Evolutionary conservation across 30 jellyfish, hydroid and myxozoan genomes (phyloP).

Genomic region (Aurelia aurita): DNA sequence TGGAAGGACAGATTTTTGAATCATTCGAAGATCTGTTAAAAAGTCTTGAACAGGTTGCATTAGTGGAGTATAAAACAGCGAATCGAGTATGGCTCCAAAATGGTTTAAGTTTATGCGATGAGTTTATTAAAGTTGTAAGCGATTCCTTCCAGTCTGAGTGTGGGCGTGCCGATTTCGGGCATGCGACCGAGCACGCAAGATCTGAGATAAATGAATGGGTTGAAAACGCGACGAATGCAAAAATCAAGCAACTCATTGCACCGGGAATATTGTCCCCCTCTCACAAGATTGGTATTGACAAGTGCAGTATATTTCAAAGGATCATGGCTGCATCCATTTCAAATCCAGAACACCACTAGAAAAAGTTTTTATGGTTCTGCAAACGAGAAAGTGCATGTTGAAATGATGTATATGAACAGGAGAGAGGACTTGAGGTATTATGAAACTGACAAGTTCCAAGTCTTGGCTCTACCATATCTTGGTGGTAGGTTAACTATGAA

Average conservation of each 20-base stretch:
- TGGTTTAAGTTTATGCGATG: constrained; percentile 2
- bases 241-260: constrained; percentile 63
- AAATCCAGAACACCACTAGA: constrained; percentile 6
- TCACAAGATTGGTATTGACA: constrained; percentile 77
- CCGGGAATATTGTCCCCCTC: constrained; percentile 41
- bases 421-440: constrained; percentile 17
- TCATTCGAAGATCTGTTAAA: no score
- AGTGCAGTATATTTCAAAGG: constrained; percentile 90
- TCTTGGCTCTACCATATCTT: constrained; percentile 70
- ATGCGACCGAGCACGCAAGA: constrained; percentile 46
- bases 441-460: constrained; percentile 42
- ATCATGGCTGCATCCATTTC: constrained; percentile 70
- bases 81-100: constrained; percentile 58
- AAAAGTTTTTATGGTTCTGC: not conserved
- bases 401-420: constrained; percentile 57
- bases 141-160: constrained; percentile 24
- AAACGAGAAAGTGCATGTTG: constrained; percentile 21
- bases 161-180: constrained; percentile 20
- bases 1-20: no score
- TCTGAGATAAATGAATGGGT: constrained; percentile 64
- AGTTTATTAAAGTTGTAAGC: constrained; percentile 7
- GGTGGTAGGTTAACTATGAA: constrained; percentile 71
- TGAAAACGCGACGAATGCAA: constrained; percentile 67
- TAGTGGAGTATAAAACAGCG: constrained; percentile 10
- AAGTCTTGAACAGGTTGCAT: not conserved